Conservation (phyloP, 92 coral and sea anemone species). For the Phenganax subtilis region DNA sequence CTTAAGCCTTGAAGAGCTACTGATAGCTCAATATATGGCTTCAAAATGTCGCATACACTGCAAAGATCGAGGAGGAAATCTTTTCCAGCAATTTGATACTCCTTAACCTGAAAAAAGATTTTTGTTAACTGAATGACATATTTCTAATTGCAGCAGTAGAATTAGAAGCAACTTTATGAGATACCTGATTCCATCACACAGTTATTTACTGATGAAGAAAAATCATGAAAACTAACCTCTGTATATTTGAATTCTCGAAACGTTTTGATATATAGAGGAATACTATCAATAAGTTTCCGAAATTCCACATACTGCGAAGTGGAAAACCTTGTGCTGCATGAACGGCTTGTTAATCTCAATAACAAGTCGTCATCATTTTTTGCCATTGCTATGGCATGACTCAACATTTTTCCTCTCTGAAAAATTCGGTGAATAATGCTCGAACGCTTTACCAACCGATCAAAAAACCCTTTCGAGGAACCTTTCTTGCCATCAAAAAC, state of each 20-base stretch:
- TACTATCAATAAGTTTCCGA: constrained; percentile 5
- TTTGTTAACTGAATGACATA: too few species aligned
- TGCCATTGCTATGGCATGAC: constrained; percentile 19
- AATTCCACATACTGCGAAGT: constrained; percentile 24
- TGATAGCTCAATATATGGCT: constrained; percentile 30
- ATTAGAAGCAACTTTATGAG: neutral
- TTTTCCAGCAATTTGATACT: constrained; percentile 1
- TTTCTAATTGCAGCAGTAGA: neutral
- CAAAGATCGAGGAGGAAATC: constrained; percentile 17
- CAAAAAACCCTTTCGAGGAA: constrained; percentile 6
- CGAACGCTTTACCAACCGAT: constrained; percentile 16
- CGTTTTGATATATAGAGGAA: constrained; percentile 11
- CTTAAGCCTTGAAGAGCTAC: constrained; percentile 47
- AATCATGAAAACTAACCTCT: neutral
- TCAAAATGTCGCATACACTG: constrained; percentile 17
- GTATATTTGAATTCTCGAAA: constrained; percentile 8
- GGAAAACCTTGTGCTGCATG: constrained; percentile 24
- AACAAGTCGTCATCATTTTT: constrained; percentile 7
- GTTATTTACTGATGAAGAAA: too few species aligned
- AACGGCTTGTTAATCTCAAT: constrained; percentile 14
- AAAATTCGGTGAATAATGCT: constrained; percentile 17
- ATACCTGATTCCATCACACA: too few species aligned
- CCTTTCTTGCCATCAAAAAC: constrained; percentile 19
- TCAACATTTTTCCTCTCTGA: constrained; percentile 28
- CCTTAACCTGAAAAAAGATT: neutral